Percentiles rank a stretch among this genome's conserved stretches.
These are phyloP conservation scores for Dreissena polymorpha DNA, from an alignment of 1,140 invertebrate genomes.

Conservation along the genomic window DNA sequence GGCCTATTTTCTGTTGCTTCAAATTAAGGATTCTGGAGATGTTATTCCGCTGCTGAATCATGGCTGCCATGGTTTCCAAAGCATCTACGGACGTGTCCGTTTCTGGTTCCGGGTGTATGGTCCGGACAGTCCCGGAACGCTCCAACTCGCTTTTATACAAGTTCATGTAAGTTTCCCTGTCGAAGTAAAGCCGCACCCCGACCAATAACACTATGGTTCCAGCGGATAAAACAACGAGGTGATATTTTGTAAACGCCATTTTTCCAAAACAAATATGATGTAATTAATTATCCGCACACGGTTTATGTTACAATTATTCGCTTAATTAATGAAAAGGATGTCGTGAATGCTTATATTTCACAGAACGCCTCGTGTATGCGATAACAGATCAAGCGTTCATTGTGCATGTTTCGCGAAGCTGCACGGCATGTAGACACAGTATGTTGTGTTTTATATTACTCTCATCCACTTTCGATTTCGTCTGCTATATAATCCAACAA, in stretches of 20 bases:
- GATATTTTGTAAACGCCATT: neutral
- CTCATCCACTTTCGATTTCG: no score
- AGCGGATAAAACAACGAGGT: neutral
- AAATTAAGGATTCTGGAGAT: conserved; percentile 15
- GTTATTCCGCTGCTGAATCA: conserved; percentile 26
- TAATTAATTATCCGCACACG: no score
- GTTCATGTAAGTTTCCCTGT: neutral
- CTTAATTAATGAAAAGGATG: no score
- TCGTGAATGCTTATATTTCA: no score
- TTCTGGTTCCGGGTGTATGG: neutral
- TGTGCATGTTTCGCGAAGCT: no score
- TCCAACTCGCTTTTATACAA: neutral
- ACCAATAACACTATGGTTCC: neutral
- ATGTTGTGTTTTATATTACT: no score
- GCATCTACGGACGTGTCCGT: neutral
- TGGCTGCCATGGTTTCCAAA: neutral
- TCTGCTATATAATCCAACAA: no score
- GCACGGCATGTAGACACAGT: no score
- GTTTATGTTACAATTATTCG: no score
- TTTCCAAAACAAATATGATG: neutral
- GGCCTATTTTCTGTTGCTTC: conserved; percentile 40
- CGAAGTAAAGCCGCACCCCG: neutral
- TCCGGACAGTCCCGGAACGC: neutral
- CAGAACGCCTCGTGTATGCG: no score
- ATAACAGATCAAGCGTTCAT: no score